phyloP scores from a whole-genome alignment of 2,797 vertebrate genomes.

The Ataeniobius toweri region DNA sequence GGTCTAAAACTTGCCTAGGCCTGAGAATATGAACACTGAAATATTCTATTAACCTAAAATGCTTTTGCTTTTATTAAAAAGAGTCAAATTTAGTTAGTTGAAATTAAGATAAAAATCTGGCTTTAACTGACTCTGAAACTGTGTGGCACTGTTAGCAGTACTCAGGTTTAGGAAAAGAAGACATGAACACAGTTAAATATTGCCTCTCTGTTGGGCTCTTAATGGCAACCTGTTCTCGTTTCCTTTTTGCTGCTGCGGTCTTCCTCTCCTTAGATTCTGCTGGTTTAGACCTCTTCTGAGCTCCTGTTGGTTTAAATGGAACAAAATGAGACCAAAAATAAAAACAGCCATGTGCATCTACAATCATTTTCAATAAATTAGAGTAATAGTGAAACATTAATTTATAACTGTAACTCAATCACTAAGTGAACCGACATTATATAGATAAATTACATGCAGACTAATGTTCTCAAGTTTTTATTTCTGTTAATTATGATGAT shows the following conservation, averaged over 20 bases:
- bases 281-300: not conserved
- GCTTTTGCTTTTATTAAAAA: too few species aligned
- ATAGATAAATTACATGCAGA: too few species aligned
- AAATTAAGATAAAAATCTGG: not conserved
- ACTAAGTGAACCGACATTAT: too few species aligned
- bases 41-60: too few species aligned
- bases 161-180: not conserved
- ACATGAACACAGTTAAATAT: not conserved
- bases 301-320: slow-evolving; percentile 6
- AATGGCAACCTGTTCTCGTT: not conserved
- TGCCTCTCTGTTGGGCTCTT: not conserved
- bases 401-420: too few species aligned
- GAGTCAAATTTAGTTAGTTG: not conserved
- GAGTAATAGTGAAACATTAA: too few species aligned
- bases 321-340: not conserved
- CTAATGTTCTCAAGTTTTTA: too few species aligned
- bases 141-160: not conserved
- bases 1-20: not conserved
- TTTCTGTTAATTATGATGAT: too few species aligned
- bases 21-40: not conserved
- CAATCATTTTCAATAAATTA: too few species aligned
- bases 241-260: not conserved
- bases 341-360: not conserved
- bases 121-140: not conserved
- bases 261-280: not conserved